Percentiles rank a stretch among this genome's conserved stretches.
Evolutionary conservation across 2,797 vertebrate species (phyloP).

Genomic region (Neostethus bicornis): DNA sequence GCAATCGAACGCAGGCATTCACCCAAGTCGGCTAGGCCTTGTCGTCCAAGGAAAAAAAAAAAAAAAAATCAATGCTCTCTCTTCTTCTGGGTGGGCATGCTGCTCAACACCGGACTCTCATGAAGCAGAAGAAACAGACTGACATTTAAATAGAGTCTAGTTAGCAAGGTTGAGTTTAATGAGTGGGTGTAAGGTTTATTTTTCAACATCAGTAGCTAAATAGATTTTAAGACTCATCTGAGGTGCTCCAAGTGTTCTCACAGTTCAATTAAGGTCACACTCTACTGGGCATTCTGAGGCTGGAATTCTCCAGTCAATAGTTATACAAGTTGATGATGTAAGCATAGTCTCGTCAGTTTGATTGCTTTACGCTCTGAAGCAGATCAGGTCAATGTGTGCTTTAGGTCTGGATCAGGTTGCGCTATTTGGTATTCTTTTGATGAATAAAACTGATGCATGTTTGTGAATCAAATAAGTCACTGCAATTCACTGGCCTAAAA

Average conservation of each 20-base stretch:
- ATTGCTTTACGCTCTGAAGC: slow-evolving; percentile 25
- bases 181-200: slow-evolving; percentile 13
- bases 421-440: not conserved
- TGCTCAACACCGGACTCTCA: slow-evolving; percentile 39
- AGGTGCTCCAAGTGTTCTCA: not conserved
- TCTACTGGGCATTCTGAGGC: not conserved
- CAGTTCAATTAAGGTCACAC: not conserved
- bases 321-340: slow-evolving; percentile 13
- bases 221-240: not conserved
- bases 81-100: slow-evolving; percentile 52
- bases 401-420: not conserved
- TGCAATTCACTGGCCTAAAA: too few relatives aligned
- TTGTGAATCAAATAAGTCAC: not conserved
- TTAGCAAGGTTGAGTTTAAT: slow-evolving; percentile 42
- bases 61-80: slow-evolving; percentile 62
- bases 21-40: slow-evolving; percentile 65
- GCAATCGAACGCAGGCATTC: slow-evolving; percentile 62
- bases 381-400: not conserved
- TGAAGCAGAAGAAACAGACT: slow-evolving; percentile 25
- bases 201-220: slow-evolving; percentile 7
- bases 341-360: slow-evolving; percentile 15
- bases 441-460: not conserved
- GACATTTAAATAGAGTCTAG: slow-evolving; percentile 46
- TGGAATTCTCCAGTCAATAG: slow-evolving; percentile 1
- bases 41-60: slow-evolving; percentile 52